Evolutionary conservation across 2,888 invertebrate species (phyloP).

Genomic region (Acheta domesticus): DNA sequence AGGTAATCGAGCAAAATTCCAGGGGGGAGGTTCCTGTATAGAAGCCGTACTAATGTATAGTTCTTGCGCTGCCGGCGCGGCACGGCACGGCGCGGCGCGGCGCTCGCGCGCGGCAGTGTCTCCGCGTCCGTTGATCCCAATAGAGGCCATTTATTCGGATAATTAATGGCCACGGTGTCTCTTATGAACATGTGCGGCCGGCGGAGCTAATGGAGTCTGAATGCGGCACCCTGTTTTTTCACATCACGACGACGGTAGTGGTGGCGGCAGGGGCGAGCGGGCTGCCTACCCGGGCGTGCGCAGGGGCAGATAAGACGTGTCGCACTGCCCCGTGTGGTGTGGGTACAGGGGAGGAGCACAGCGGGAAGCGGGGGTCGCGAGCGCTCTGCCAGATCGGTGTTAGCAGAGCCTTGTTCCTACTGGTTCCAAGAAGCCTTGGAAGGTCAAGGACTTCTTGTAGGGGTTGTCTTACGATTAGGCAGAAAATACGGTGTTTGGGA

Average conservation of each 20-base stretch:
- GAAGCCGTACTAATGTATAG: too few species aligned
- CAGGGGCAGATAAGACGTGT: not conserved
- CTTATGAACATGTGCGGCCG: slow-evolving; percentile 6
- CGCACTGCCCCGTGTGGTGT: not conserved
- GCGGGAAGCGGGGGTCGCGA: too few species aligned
- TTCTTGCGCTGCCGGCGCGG: too few species aligned
- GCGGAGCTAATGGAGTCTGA: slow-evolving; percentile 1
- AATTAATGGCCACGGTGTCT: not conserved
- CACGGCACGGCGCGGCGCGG: not conserved
- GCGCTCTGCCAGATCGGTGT: too few species aligned
- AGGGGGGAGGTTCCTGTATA: too few species aligned
- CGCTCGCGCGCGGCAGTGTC: not conserved
- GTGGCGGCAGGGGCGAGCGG: not conserved
- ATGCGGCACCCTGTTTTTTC: not conserved
- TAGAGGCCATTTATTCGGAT: slow-evolving; percentile 11
- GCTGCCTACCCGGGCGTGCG: slow-evolving; percentile 6
- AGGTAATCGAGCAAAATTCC: too few species aligned
- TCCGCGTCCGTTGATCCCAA: not conserved
- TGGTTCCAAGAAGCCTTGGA: too few species aligned
- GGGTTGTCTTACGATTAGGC: too few species aligned
- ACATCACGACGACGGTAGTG: not conserved
- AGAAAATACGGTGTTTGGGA: too few species aligned
- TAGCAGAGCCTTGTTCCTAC: too few species aligned
- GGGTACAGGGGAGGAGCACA: not conserved
- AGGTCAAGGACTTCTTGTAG: too few species aligned